phyloP scores from a whole-genome alignment of 92 coral and sea anemone species.

The Hydrozoanthus gracilis region DNA sequence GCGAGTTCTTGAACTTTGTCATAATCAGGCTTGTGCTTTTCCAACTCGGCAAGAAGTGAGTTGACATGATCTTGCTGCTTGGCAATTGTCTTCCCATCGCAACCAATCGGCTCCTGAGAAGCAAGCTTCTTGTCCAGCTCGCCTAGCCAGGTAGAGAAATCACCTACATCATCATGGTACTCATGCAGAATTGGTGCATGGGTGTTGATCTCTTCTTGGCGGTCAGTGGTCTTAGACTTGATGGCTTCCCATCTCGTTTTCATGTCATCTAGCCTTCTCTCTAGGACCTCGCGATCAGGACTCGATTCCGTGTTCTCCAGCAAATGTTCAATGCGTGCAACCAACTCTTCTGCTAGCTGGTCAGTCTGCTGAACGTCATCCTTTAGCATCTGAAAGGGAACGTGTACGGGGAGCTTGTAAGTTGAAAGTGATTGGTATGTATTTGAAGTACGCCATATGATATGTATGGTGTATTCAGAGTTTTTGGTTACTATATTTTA shows the following conservation, averaged over 20 bases:
- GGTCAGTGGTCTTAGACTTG: slow-evolving; percentile 80
- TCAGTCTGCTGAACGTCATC: slow-evolving; percentile 82
- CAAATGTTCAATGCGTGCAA: slow-evolving; percentile 81
- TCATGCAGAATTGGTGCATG: slow-evolving; percentile 82
- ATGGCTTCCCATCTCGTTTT: slow-evolving; percentile 88
- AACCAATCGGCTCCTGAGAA: slow-evolving; percentile 84
- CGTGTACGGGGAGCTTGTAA: no score
- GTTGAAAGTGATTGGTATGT: no score
- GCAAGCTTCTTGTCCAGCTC: slow-evolving; percentile 78
- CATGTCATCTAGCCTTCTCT: slow-evolving; percentile 90
- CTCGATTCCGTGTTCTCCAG: slow-evolving; percentile 93
- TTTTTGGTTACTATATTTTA: no score
- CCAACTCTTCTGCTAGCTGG: slow-evolving; percentile 84
- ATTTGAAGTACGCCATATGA: no score
- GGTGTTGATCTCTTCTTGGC: slow-evolving; percentile 77
- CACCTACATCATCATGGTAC: slow-evolving; percentile 78
- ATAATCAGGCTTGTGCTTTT: slow-evolving; percentile 76
- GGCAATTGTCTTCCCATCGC: slow-evolving; percentile 69
- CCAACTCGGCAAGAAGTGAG: slow-evolving; percentile 71
- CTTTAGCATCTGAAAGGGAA: slow-evolving; percentile 65
- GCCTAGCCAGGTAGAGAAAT: slow-evolving; percentile 82
- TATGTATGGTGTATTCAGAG: no score
- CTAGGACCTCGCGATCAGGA: slow-evolving; percentile 83
- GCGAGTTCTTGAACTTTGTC: slow-evolving; percentile 75
- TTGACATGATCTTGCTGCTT: slow-evolving; percentile 83